These are phyloP conservation scores for Plebejus argus DNA, from an alignment of 2,888 invertebrate species.

Conservation along the genomic window DNA sequence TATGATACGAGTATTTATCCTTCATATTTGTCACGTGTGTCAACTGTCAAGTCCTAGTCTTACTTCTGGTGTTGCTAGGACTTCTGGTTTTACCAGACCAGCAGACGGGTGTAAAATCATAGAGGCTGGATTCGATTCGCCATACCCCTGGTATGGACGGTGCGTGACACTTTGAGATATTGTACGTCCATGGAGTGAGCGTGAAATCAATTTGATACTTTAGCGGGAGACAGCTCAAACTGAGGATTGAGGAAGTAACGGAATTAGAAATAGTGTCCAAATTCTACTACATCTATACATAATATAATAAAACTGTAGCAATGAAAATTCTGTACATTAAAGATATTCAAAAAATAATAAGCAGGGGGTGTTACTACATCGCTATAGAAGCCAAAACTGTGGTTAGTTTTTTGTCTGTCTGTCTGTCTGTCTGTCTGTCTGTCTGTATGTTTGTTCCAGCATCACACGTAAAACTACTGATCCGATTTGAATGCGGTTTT, in stretches of 20 bases:
- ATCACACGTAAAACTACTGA: no score
- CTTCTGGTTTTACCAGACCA: not conserved
- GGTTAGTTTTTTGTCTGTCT: no score
- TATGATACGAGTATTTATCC: not conserved
- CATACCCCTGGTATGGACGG: slow-evolving; percentile 7
- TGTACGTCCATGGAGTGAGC: not conserved
- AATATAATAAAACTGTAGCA: no score
- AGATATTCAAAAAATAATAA: no score
- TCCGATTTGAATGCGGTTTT: no score
- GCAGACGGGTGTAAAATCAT: not conserved
- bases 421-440: no score
- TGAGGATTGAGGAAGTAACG: not conserved
- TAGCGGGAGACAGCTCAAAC: not conserved
- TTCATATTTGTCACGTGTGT: not conserved
- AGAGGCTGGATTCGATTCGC: not conserved
- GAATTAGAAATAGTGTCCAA: not conserved
- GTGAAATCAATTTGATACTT: slow-evolving; percentile 7
- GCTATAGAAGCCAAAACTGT: no score
- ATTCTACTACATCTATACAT: not conserved
- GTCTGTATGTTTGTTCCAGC: no score
- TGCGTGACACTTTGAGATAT: not conserved
- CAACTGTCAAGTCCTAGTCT: not conserved
- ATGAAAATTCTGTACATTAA: no score
- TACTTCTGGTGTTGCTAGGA: not conserved
- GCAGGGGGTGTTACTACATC: no score